Conservation (phyloP, 1,140 invertebrate species). For the Drosophila kikkawai region DNA sequence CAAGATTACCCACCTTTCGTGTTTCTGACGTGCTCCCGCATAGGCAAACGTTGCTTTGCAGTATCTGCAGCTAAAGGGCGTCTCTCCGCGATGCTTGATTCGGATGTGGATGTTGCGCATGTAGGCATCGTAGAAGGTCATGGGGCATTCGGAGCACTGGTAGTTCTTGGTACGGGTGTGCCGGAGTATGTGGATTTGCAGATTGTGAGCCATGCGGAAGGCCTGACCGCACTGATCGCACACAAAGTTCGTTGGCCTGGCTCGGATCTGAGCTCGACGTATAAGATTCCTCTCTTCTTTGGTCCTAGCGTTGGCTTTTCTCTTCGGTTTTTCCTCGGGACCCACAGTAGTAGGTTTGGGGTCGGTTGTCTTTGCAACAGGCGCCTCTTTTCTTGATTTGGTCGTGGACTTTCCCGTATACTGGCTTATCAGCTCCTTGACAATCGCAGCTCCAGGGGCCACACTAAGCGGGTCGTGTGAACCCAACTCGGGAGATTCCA, state of each 20-base stretch:
- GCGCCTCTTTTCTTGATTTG: neutral
- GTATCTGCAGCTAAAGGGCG: conserved; percentile 52
- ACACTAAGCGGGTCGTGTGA: conserved; percentile 33
- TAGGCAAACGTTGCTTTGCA: conserved; percentile 53
- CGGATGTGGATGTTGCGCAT: conserved; percentile 70
- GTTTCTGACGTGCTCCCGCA: conserved; percentile 55
- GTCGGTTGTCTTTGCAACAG: neutral
- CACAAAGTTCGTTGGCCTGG: conserved; percentile 51
- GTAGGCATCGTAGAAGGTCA: conserved; percentile 66
- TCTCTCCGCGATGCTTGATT: conserved; percentile 58
- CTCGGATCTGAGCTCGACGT: conserved; percentile 58
- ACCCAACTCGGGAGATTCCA: neutral
- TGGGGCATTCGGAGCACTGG: conserved; percentile 54
- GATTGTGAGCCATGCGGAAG: conserved; percentile 59
- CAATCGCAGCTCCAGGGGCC: neutral
- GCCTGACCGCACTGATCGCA: conserved; percentile 68
- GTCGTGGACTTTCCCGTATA: conserved; percentile 10
- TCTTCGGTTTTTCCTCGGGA: conserved; percentile 1
- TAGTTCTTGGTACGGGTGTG: conserved; percentile 66
- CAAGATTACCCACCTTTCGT: conserved; percentile 50
- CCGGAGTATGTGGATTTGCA: conserved; percentile 65
- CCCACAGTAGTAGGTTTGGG: too few relatives aligned
- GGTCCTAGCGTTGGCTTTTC: conserved; percentile 25
- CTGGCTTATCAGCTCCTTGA: conserved; percentile 29
- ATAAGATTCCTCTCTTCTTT: conserved; percentile 58